Percentiles rank a stretch among this genome's conserved stretches.
Conservation (phyloP, 2,113 vertebrate genomes). For the Synchiropus splendidus region DNA sequence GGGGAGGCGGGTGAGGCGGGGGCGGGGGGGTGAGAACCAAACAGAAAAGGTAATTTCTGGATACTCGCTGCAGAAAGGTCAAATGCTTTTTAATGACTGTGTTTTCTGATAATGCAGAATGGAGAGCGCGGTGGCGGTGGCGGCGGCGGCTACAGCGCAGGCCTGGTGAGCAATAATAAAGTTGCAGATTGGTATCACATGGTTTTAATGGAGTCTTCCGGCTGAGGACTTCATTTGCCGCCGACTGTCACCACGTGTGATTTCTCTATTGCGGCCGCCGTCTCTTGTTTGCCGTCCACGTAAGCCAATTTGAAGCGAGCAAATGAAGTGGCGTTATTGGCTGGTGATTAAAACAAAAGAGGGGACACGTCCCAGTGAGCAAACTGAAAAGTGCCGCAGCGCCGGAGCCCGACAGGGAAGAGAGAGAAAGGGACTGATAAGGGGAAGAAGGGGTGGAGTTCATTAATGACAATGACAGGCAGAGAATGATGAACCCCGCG, state of each 20-base stretch:
- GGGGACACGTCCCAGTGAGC: too few relatives aligned
- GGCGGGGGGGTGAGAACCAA: constrained; percentile 19
- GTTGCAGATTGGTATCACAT: constrained; percentile 69
- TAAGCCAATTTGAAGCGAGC: constrained; percentile 61
- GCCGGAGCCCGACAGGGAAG: constrained; percentile 1
- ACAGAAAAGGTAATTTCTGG: constrained; percentile 63
- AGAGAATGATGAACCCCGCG: too few relatives aligned
- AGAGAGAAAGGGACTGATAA: constrained; percentile 26
- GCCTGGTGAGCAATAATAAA: constrained; percentile 68
- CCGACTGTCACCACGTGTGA: constrained; percentile 52
- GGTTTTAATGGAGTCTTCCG: constrained; percentile 60
- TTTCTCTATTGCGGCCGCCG: constrained; percentile 54
- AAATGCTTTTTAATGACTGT: constrained; percentile 75
- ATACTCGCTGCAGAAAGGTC: constrained; percentile 69
- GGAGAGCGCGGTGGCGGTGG: constrained; percentile 28
- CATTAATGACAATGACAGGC: too few relatives aligned
- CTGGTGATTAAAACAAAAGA: constrained; percentile 57
- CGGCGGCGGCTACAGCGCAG: constrained; percentile 4
- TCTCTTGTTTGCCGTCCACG: constrained; percentile 51
- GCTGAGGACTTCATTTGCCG: constrained; percentile 66
- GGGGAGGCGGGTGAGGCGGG: constrained; percentile 7
- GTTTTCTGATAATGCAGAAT: constrained; percentile 68
- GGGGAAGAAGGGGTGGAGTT: constrained; percentile 23
- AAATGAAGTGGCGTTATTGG: constrained; percentile 59
- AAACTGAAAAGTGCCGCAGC: background rate